Evolutionary conservation across 2,113 vertebrate genomes (phyloP).

Genomic region (Sturnus vulgaris): DNA sequence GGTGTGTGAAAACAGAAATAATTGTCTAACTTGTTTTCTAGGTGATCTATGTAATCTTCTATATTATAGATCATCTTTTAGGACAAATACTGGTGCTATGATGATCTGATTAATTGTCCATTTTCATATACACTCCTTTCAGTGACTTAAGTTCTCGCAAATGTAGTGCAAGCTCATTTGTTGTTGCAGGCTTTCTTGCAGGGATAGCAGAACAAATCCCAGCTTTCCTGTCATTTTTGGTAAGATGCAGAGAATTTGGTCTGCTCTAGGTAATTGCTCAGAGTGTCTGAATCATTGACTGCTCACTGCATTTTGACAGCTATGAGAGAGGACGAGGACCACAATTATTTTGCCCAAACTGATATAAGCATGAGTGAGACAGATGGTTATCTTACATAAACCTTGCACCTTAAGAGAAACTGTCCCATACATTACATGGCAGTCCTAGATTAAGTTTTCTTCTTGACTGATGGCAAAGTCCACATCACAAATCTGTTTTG

Average conservation of each 20-base stretch:
- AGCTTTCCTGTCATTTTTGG: background rate
- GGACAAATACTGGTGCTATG: background rate
- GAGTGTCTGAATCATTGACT: background rate
- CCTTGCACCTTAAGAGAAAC: constrained; percentile 1
- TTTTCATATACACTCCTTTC: background rate
- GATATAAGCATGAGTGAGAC: background rate
- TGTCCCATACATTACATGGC: background rate
- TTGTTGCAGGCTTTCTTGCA: background rate
- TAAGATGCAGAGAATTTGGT: background rate
- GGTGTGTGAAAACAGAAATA: background rate
- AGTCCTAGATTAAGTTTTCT: constrained; percentile 23
- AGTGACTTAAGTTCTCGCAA: background rate
- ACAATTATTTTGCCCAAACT: background rate
- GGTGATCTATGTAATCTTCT: background rate
- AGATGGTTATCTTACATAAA: constrained; percentile 14
- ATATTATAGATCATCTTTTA: background rate
- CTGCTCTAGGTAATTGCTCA: background rate
- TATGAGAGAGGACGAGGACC: background rate
- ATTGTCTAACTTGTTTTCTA: background rate
- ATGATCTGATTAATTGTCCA: background rate
- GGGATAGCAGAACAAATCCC: background rate
- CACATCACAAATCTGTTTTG: background rate
- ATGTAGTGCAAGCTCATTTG: background rate
- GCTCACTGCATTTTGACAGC: background rate
- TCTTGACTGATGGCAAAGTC: background rate